phyloP scores from a whole-genome alignment of 2,113 vertebrate genomes.

The Aspiorhynchus laticeps region DNA sequence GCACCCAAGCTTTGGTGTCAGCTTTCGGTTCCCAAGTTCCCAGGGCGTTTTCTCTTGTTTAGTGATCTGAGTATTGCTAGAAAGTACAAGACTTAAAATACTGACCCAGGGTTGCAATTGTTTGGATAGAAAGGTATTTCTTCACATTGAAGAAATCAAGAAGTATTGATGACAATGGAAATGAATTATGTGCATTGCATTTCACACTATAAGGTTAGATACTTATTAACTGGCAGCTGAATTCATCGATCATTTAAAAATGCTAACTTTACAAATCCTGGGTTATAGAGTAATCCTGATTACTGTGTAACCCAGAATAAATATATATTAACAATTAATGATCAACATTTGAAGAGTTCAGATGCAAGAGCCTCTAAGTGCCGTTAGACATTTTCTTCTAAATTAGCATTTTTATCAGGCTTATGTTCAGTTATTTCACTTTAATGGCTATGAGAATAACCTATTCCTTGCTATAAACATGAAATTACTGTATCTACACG shows the following conservation, averaged over 20 bases:
- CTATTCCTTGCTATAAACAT: too few relatives aligned
- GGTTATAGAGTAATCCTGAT: slow-evolving; percentile 29
- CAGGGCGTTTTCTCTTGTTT: slow-evolving; percentile 4
- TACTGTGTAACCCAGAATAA: slow-evolving; percentile 34
- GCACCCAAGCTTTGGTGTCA: not conserved
- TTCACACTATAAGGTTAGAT: not conserved
- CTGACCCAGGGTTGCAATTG: slow-evolving; percentile 17
- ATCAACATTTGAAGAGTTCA: not conserved
- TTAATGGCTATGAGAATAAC: too few relatives aligned
- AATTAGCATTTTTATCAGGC: too few relatives aligned
- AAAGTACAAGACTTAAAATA: not conserved
- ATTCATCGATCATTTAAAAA: not conserved
- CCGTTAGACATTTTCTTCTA: too few relatives aligned
- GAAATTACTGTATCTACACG: too few relatives aligned
- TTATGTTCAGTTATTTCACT: too few relatives aligned
- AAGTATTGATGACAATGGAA: not conserved
- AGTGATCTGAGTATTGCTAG: slow-evolving; percentile 1
- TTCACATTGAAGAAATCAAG: too few relatives aligned
- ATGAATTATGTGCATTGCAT: not conserved
- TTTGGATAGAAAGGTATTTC: slow-evolving; percentile 9
- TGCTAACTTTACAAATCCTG: not conserved
- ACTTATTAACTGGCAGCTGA: slow-evolving; percentile 8
- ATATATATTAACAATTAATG: slow-evolving; percentile 22
- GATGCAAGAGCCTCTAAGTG: too few relatives aligned
- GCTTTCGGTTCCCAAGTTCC: slow-evolving; percentile 9